A percentile compares a stretch with the other conserved stretches of the same genome.
These are phyloP conservation scores for Vulpes ferrilata DNA, from an alignment of 2,113 vertebrate genomes.

Conservation along the genomic window DNA sequence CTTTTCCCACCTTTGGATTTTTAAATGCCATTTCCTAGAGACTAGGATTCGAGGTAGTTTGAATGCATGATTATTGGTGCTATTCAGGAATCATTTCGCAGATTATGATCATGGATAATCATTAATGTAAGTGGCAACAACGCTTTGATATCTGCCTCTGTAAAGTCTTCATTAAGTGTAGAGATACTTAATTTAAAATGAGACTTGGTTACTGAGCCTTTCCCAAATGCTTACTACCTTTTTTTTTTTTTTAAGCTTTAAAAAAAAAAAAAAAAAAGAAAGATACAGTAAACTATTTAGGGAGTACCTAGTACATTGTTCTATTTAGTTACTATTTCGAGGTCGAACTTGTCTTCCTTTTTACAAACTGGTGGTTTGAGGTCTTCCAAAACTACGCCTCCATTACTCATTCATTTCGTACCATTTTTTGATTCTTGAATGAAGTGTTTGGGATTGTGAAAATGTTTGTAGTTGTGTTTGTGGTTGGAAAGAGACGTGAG, in stretches of 20 bases:
- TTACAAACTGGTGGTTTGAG: not conserved
- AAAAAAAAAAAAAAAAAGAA: not conserved
- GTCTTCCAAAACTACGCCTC: not conserved
- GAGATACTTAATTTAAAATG: not conserved
- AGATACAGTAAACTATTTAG: not conserved
- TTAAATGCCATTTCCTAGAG: constrained; percentile 25
- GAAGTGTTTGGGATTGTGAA: constrained; percentile 51
- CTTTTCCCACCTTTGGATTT: constrained; percentile 9
- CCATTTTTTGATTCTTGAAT: constrained; percentile 36
- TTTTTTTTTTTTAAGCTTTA: constrained; percentile 56
- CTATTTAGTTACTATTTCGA: constrained; percentile 13
- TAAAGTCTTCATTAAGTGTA: not conserved
- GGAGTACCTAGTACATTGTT: not conserved
- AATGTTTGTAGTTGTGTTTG: constrained; percentile 13
- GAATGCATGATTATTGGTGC: not conserved
- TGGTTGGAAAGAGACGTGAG: not conserved
- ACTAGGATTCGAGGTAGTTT: not conserved
- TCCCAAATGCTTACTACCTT: not conserved
- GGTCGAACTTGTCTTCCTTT: not conserved
- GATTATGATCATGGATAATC: not conserved
- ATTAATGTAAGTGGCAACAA: not conserved
- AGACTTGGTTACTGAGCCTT: not conserved
- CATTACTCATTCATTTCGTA: not conserved
- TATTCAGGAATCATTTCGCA: constrained; percentile 14
- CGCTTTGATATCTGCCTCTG: not conserved